A percentile compares a stretch with the other conserved stretches of the same genome.
Conservation (phyloP, 2,797 vertebrate genomes). For the Thamnophis elegans region DNA sequence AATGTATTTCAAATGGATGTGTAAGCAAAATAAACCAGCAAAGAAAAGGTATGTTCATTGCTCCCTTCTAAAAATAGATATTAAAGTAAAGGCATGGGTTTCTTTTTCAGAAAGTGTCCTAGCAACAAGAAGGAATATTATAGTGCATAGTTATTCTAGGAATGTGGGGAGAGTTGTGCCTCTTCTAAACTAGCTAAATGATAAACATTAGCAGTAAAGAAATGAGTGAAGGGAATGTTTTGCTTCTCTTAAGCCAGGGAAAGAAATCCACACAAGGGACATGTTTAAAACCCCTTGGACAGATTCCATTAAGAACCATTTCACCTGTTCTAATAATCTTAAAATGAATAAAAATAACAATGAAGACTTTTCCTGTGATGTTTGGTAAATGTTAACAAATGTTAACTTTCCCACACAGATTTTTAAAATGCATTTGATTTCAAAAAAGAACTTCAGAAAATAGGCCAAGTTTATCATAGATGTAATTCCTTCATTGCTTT, state of each 20-base stretch:
- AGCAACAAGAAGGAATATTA: constrained; percentile 74
- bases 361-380: constrained; percentile 49
- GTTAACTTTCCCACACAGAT: constrained; percentile 54
- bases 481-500: constrained; percentile 19
- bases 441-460: constrained; percentile 48
- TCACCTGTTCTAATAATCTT: constrained; percentile 38
- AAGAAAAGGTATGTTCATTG: constrained; percentile 67
- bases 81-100: constrained; percentile 71
- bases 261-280: constrained; percentile 24
- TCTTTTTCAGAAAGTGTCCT: constrained; percentile 69
- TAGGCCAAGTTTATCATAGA: constrained; percentile 47
- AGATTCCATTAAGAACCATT: constrained; percentile 30
- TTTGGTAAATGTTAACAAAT: constrained; percentile 51
- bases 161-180: constrained; percentile 67
- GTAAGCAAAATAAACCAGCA: constrained; percentile 72
- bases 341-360: constrained; percentile 56
- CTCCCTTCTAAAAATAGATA: constrained; percentile 75
- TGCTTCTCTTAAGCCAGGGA: constrained; percentile 42
- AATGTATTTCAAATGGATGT: constrained; percentile 75
- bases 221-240: constrained; percentile 55
- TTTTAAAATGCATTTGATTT: constrained; percentile 36
- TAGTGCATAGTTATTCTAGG: constrained; percentile 70
- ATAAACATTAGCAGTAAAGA: constrained; percentile 69
- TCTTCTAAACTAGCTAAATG: constrained; percentile 58
- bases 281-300: constrained; percentile 8